A percentile compares a stretch with the other conserved stretches of the same genome.
Evolutionary conservation across 1,140 invertebrate species (phyloP).

Genomic region (Dryas iulia): DNA sequence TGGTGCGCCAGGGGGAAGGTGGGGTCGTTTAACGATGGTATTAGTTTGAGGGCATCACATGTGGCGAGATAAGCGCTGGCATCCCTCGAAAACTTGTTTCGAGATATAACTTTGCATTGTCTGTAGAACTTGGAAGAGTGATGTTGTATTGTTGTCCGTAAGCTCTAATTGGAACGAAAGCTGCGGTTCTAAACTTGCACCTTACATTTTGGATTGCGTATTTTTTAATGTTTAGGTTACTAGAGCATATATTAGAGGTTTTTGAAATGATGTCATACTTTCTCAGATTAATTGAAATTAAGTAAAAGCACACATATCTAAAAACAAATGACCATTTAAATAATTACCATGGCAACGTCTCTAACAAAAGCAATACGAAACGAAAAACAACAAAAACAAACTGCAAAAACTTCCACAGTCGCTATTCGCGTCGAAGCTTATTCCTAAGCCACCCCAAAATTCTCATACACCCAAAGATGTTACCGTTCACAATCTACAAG

Average conservation of each 20-base stretch:
- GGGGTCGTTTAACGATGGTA: constrained; percentile 53
- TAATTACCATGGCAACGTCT: not conserved
- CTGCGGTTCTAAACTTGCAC: not conserved
- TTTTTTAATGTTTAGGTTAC: not conserved
- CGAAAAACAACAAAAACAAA: not conserved
- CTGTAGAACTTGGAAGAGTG: constrained; percentile 42
- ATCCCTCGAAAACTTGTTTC: constrained; percentile 72
- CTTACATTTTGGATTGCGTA: not conserved
- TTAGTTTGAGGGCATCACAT: constrained; percentile 65
- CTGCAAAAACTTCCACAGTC: not conserved
- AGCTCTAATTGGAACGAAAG: constrained; percentile 12
- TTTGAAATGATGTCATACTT: not conserved
- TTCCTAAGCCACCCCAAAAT: not conserved
- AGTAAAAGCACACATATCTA: too few species aligned
- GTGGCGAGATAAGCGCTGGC: constrained; percentile 71
- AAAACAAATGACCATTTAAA: not conserved
- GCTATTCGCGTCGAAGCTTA: not conserved
- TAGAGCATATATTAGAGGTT: not conserved
- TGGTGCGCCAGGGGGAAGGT: constrained; percentile 39
- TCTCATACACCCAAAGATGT: constrained; percentile 9
- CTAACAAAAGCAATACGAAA: not conserved
- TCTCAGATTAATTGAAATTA: not conserved
- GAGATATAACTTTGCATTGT: constrained; percentile 68
- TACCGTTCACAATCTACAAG: constrained; percentile 15
- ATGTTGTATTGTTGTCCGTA: constrained; percentile 25